Percentiles rank a stretch among this genome's conserved stretches.
These are phyloP conservation scores for Epinephelus awoara DNA, from an alignment of 2,797 vertebrate species.

Conservation along the genomic window DNA sequence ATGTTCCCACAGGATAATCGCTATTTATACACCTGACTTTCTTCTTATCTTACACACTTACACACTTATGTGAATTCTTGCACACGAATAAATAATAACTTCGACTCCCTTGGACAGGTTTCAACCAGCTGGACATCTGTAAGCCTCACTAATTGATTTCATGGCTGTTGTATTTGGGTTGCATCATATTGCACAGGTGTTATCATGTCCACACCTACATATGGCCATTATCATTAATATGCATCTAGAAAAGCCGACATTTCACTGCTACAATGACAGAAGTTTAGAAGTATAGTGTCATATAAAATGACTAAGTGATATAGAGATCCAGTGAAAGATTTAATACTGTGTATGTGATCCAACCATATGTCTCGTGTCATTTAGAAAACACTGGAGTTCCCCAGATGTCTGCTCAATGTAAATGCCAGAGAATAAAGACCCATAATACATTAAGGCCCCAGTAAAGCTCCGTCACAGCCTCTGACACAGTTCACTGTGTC, in stretches of 20 bases:
- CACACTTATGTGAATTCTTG: no score
- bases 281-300: neutral
- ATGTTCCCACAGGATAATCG: neutral
- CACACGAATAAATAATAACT: neutral
- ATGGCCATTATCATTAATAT: neutral
- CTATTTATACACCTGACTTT: neutral
- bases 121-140: neutral
- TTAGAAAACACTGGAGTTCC: neutral
- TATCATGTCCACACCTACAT: neutral
- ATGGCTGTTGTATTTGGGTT: conserved; percentile 7
- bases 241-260: neutral
- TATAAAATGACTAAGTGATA: neutral
- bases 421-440: conserved; percentile 19
- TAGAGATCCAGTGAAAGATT: neutral
- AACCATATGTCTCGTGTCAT: neutral
- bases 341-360: no score
- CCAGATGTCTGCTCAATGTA: neutral
- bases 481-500: conserved; percentile 40
- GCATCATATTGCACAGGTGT: neutral
- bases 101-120: neutral
- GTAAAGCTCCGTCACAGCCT: conserved; percentile 21
- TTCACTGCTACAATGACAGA: neutral
- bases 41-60: neutral
- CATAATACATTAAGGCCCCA: conserved; percentile 12
- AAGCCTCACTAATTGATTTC: neutral